A percentile compares a stretch with the other conserved stretches of the same genome.
Conservation (phyloP, 2,797 vertebrate genomes). For the Crocodylus rhombifer region DNA sequence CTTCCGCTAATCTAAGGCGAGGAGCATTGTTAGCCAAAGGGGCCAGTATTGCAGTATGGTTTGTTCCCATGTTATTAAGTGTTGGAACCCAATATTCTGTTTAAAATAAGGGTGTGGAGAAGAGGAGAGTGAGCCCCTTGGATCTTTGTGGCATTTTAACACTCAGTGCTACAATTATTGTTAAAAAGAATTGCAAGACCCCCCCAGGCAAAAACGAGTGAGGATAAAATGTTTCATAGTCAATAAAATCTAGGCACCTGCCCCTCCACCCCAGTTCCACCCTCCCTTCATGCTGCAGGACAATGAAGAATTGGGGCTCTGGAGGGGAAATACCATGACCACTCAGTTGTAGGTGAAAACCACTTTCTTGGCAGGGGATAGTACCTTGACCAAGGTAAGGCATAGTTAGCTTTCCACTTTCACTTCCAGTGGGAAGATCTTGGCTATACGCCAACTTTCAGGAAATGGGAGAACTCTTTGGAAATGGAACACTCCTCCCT, state of each 20-base stretch:
- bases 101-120: background rate
- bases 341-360: too few species aligned
- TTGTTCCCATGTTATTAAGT: slow-evolving; percentile 17
- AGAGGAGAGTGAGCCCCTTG: background rate
- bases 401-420: too few species aligned
- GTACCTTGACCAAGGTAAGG: too few species aligned
- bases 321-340: too few species aligned
- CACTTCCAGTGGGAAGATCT: too few species aligned
- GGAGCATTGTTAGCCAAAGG: background rate
- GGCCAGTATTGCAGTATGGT: background rate
- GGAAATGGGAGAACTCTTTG: too few species aligned
- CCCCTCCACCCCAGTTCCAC: background rate
- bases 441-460: too few species aligned
- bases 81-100: background rate
- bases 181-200: background rate
- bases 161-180: background rate
- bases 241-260: background rate
- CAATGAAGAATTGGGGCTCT: background rate
- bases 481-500: too few species aligned
- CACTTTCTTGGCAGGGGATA: too few species aligned
- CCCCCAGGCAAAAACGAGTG: accelerated
- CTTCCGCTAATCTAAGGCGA: background rate
- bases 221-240: slow-evolving; percentile 55
- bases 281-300: background rate
- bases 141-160: background rate